Base-by-base conservation (phyloP, 2,888 invertebrate species). In the Anaspis maculata region DNA sequence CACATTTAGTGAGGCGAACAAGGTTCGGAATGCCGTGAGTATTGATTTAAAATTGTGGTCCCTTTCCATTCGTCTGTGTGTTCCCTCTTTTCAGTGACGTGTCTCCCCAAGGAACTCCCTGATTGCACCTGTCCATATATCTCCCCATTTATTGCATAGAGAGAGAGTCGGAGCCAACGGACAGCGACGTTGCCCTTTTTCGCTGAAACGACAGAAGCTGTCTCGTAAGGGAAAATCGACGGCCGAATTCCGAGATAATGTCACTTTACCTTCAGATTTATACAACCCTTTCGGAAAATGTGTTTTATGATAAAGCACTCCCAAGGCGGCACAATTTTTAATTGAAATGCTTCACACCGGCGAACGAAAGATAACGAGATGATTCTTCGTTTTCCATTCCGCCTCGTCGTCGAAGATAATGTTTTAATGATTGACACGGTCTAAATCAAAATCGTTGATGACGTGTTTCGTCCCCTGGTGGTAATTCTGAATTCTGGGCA, bases 51-150 rank as follows among this genome's bases (percentile, higher is more conserved):
- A 61, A 61, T 57, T 61, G 61, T 53, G 59, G 57, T 60, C 60
- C 54, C 52, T 54, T 51, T 41, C 53, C 56, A 56, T 56, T 54
- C 59, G 54, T 57, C 56, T 57, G 46, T 27, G 16, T 44, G 38
- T 48, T 52, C 56, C 55, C 56, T 57, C 32, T 25, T 56, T 57
- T 56, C 48, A 54, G 57, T 59, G 62, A 64, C 60, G 61, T 56
- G 56, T 57, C 54, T 62, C 62, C 61, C 61, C 48, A 41, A 54
- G 60, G 62, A 62, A 51, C 52, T 50, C 54, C 56, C 61, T 61
- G 62, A 64, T 64, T 64, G 61, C 61, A 64, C 64, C 64, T 64
- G 64, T 62, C 64, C 59, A 59, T 61, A 61, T 55, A 59, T 57
- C 56, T 56, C 56, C 51, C 54, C 53, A 54, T 52, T 54, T 56